Conservation (phyloP, 2,797 vertebrate species). For the Spinibarbus caldwelli region DNA sequence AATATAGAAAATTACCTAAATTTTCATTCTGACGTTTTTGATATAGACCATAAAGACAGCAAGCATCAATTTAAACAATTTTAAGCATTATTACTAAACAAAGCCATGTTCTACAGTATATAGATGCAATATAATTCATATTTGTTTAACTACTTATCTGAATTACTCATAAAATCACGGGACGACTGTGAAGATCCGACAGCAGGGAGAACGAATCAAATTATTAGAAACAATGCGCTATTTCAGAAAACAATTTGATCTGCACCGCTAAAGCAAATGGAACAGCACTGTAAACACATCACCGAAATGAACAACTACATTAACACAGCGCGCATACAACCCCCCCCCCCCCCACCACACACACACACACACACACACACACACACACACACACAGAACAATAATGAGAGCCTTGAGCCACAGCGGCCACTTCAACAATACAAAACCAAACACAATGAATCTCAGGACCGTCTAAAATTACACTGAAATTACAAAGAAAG, state of each 20-base stretch:
- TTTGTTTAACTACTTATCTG: not conserved
- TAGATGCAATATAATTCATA: not conserved
- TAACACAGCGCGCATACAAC: not conserved
- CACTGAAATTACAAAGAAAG: slow-evolving; percentile 23
- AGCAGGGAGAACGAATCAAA: slow-evolving; percentile 20
- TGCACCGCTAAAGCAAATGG: slow-evolving; percentile 43
- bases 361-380: not conserved
- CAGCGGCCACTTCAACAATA: slow-evolving; percentile 47
- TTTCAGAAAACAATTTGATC: slow-evolving; percentile 46
- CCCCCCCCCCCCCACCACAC: not conserved
- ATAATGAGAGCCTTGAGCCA: slow-evolving; percentile 43
- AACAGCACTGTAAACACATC: slow-evolving; percentile 42
- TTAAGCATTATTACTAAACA: not conserved
- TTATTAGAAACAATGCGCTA: slow-evolving; percentile 23
- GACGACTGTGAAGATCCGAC: slow-evolving; percentile 7
- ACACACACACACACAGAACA: slow-evolving; percentile 1
- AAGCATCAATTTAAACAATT: slow-evolving; percentile 4
- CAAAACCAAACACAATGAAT: slow-evolving; percentile 38
- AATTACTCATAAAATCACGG: not conserved
- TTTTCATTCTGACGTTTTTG: not conserved
- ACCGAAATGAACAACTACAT: slow-evolving; percentile 19
- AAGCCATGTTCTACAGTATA: not conserved
- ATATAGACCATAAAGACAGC: not conserved
- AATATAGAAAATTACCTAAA: not conserved
- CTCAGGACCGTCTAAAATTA: slow-evolving; percentile 27